phyloP scores from a whole-genome alignment of 2,888 invertebrate genomes.

The Lasius platythorax region DNA sequence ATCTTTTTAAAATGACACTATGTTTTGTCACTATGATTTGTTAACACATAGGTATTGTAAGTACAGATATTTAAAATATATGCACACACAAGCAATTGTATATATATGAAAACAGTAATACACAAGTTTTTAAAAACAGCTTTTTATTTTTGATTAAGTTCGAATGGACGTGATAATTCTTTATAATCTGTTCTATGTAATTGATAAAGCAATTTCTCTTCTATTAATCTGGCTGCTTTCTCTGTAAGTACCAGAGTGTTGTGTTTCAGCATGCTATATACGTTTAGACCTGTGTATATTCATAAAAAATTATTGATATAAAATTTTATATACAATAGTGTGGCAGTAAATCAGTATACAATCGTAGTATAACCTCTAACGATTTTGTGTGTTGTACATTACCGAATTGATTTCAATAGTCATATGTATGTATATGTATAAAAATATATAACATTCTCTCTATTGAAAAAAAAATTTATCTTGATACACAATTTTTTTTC shows the following conservation, averaged over 20 bases:
- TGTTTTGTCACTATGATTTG: background rate
- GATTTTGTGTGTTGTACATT: too few species aligned
- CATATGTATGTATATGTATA: too few species aligned
- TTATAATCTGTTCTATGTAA: slow-evolving; percentile 88
- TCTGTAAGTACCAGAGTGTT: slow-evolving; percentile 96
- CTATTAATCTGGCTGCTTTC: slow-evolving; percentile 94
- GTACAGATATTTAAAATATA: slow-evolving; percentile 15
- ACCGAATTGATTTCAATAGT: too few species aligned
- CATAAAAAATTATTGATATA: slow-evolving; percentile 55
- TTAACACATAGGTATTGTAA: background rate
- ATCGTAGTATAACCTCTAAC: background rate
- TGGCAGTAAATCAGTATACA: background rate
- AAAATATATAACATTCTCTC: too few species aligned
- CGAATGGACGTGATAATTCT: slow-evolving; percentile 87
- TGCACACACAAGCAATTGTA: background rate
- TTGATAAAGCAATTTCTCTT: slow-evolving; percentile 91
- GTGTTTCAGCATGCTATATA: slow-evolving; percentile 98
- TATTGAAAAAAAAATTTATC: too few species aligned
- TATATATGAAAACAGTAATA: slow-evolving; percentile 24
- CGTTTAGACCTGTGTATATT: slow-evolving; percentile 90
- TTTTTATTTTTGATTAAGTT: slow-evolving; percentile 88
- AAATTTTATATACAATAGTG: background rate
- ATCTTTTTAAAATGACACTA: background rate
- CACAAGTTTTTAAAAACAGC: background rate
- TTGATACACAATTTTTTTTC: too few species aligned